A percentile compares a stretch with the other conserved stretches of the same genome.
phyloP scores from a whole-genome alignment of 2,888 invertebrate genomes.

The Notodonta dromedarius region DNA sequence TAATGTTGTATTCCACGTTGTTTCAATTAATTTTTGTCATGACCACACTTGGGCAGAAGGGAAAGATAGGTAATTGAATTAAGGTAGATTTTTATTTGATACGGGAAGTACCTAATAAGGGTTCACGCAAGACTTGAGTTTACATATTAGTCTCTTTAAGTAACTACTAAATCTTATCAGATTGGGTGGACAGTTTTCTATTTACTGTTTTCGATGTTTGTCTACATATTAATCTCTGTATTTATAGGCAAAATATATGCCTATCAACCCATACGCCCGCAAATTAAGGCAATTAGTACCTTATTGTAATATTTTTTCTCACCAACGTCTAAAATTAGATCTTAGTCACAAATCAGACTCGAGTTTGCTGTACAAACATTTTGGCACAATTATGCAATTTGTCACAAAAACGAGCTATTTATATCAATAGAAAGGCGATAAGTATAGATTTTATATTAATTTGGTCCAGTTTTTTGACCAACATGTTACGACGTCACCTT shows the following conservation, averaged over 20 bases:
- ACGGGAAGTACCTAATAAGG: neutral
- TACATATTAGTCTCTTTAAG: too few species aligned
- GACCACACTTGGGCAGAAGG: neutral
- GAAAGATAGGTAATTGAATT: neutral
- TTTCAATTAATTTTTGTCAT: slow-evolving; percentile 15
- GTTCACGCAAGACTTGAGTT: neutral
- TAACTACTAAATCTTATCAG: neutral
- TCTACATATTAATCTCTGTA: too few species aligned
- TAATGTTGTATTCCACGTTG: slow-evolving; percentile 22
- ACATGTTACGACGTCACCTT: slow-evolving; percentile 3
- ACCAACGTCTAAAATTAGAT: too few species aligned
- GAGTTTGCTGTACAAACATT: neutral
- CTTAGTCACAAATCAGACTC: neutral
- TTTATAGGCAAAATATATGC: too few species aligned
- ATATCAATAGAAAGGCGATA: slow-evolving; percentile 7
- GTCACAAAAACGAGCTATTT: slow-evolving; percentile 5
- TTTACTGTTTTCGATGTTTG: neutral
- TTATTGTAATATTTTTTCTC: too few species aligned
- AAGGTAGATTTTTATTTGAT: neutral
- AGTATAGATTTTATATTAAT: slow-evolving; percentile 7
- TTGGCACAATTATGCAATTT: slow-evolving; percentile 6
- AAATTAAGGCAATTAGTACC: too few species aligned
- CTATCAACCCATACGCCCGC: too few species aligned
- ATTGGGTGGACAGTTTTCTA: neutral
- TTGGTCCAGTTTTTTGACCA: slow-evolving; percentile 4